These are phyloP conservation scores for Aphrophora alni DNA, from an alignment of 2,888 invertebrate genomes.

Conservation along the genomic window DNA sequence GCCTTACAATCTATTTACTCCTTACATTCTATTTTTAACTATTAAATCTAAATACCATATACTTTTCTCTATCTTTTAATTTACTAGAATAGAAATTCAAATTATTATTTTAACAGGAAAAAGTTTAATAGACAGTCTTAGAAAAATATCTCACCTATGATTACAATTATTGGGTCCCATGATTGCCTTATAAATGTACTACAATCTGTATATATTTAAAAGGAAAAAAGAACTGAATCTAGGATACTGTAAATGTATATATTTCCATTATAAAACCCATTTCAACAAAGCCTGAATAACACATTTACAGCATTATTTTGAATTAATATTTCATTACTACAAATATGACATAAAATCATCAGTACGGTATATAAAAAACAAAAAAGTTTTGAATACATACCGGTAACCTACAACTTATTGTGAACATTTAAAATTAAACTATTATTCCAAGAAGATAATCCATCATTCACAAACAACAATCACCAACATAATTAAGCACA, in stretches of 20 bases:
- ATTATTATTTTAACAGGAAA: background rate
- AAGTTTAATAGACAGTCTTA: background rate
- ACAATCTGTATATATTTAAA: background rate
- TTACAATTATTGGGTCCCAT: background rate
- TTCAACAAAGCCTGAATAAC: too few relatives aligned
- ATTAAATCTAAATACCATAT: background rate
- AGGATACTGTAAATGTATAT: background rate
- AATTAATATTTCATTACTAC: too few relatives aligned
- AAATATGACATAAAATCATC: too few relatives aligned
- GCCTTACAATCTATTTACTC: background rate
- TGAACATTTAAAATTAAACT: too few relatives aligned
- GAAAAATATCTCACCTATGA: background rate
- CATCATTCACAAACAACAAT: too few relatives aligned
- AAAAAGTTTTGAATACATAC: too few relatives aligned
- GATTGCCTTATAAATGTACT: background rate
- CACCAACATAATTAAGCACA: too few relatives aligned
- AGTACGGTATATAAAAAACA: too few relatives aligned
- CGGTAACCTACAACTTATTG: too few relatives aligned
- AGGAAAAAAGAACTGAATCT: background rate
- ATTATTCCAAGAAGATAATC: too few relatives aligned
- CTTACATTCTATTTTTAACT: background rate
- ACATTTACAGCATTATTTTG: too few relatives aligned
- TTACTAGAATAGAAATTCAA: background rate
- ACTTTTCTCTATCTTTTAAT: background rate
- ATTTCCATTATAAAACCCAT: too few relatives aligned